These are phyloP conservation scores for Parnassius smintheus DNA, from an alignment of 2,888 invertebrate species.

Conservation along the genomic window DNA sequence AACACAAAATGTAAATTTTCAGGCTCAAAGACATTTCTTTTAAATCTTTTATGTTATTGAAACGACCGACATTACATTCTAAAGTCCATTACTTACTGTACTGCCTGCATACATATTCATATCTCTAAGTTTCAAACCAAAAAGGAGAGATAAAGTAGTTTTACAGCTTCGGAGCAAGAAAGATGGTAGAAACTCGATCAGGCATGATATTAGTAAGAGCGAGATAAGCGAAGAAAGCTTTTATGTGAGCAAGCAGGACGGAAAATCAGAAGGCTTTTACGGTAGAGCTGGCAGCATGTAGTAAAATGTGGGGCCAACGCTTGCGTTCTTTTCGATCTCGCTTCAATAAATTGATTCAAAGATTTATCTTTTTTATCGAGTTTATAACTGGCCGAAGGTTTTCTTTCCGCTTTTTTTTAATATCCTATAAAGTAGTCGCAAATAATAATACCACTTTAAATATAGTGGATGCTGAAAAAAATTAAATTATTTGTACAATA, in stretches of 20 bases:
- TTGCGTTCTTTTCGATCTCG: conserved; percentile 74
- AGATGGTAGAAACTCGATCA: conserved; percentile 80
- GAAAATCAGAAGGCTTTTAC: conserved; percentile 78
- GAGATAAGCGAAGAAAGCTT: conserved; percentile 41
- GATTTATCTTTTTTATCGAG: conserved; percentile 72
- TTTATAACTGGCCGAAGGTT: conserved; percentile 49
- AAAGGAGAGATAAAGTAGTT: conserved; percentile 76
- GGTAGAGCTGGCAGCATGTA: conserved; percentile 76
- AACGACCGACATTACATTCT: conserved; percentile 63
- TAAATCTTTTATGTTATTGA: conserved; percentile 63
- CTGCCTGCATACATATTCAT: conserved; percentile 75
- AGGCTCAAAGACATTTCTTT: conserved; percentile 50
- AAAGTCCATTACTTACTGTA: conserved; percentile 68
- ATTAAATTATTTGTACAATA: no score
- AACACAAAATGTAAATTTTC: conserved; percentile 23
- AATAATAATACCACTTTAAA: conserved; percentile 8
- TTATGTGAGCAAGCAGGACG: conserved; percentile 54
- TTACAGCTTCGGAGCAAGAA: conserved; percentile 74
- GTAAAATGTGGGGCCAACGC: conserved; percentile 72
- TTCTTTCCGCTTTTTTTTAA: conserved; percentile 29
- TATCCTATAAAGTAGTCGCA: conserved; percentile 30
- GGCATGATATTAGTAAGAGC: conserved; percentile 56
- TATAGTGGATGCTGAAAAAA: background rate
- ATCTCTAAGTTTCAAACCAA: conserved; percentile 68
- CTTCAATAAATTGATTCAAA: conserved; percentile 79